Evolutionary conservation across 1,140 invertebrate species (phyloP).

Genomic region (Nasonia vitripennis): DNA sequence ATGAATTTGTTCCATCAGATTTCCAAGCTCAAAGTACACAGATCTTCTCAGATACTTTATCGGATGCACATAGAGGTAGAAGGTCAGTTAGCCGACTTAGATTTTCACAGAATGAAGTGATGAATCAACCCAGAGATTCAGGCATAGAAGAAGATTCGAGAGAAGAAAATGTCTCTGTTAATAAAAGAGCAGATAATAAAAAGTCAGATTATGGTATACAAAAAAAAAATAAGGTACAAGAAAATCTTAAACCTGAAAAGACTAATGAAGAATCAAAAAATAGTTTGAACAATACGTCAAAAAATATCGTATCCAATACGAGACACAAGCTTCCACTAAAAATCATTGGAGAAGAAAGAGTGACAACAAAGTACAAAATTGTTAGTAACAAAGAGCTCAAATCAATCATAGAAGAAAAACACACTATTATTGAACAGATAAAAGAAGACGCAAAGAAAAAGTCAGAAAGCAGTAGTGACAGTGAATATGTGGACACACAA

Average conservation of each 20-base stretch:
- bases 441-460: not conserved
- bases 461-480: not conserved
- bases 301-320: not conserved
- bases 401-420: not conserved
- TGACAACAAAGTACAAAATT: conserved; percentile 43
- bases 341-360: conserved; percentile 41
- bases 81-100: not conserved
- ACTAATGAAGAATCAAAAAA: not conserved
- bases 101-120: not conserved
- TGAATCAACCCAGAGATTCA: conserved; percentile 35
- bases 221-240: not conserved
- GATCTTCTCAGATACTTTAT: conserved; percentile 34
- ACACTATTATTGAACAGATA: not conserved
- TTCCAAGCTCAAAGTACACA: conserved; percentile 41
- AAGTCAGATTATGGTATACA: not conserved
- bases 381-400: conserved; percentile 9
- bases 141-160: conserved; percentile 45
- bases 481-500: not conserved
- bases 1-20: conserved; percentile 32
- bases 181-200: not conserved
- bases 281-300: not conserved
- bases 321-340: conserved; percentile 22
- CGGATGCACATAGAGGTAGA: not conserved
- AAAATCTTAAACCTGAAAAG: not conserved
- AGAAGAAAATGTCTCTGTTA: conserved; percentile 21